phyloP scores from a whole-genome alignment of 2,888 invertebrate genomes.

The Melipona beecheii region DNA sequence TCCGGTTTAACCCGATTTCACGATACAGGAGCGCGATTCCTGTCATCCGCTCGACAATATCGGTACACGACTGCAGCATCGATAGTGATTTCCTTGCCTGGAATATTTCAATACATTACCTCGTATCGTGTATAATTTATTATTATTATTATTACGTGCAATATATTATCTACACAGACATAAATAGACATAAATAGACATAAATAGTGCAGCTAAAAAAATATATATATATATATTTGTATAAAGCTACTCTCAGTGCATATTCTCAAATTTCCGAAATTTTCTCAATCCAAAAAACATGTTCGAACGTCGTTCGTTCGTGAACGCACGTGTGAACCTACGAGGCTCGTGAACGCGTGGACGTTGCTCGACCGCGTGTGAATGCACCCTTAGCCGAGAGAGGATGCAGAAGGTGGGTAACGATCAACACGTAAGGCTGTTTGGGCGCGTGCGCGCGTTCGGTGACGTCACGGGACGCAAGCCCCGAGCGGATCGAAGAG shows the following conservation, averaged over 20 bases:
- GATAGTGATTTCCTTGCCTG: too few relatives aligned
- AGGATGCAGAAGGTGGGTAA: constrained; percentile 66
- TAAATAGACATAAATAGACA: too few relatives aligned
- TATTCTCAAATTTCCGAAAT: neutral
- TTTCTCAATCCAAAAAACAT: neutral
- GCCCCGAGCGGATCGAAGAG: constrained; percentile 23
- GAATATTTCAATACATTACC: too few relatives aligned
- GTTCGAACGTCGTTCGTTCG: neutral
- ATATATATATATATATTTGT: too few relatives aligned
- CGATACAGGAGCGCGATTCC: constrained; percentile 13
- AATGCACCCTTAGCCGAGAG: constrained; percentile 42
- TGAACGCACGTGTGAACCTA: neutral
- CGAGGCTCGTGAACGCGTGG: neutral
- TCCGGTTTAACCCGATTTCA: constrained; percentile 14
- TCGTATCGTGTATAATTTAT: too few relatives aligned
- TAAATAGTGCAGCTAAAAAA: too few relatives aligned
- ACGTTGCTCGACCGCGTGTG: constrained; percentile 19
- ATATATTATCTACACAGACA: too few relatives aligned
- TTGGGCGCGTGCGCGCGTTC: constrained; percentile 64
- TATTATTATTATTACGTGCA: too few relatives aligned
- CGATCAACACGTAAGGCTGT: constrained; percentile 75
- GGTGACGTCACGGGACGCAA: constrained; percentile 71
- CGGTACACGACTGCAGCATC: too few relatives aligned
- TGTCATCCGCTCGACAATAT: too few relatives aligned
- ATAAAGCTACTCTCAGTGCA: too few relatives aligned